Conservation (phyloP, 2,797 vertebrate species). For the Adelosebastes latens region DNA sequence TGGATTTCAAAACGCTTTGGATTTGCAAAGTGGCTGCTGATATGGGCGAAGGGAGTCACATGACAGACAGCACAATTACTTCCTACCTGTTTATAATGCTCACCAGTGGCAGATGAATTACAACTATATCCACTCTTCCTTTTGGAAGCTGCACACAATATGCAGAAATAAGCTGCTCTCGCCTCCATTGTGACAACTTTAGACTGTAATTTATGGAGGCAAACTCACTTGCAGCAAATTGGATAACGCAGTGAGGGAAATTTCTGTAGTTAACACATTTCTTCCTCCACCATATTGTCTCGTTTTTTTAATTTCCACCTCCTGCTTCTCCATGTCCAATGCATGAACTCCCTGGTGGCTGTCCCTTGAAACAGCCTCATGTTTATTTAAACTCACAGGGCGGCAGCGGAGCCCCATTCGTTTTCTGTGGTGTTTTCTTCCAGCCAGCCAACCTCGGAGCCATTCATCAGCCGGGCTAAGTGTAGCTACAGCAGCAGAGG, state of each 20-base stretch:
- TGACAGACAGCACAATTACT: slow-evolving; percentile 64
- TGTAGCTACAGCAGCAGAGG: slow-evolving; percentile 41
- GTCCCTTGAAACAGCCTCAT: slow-evolving; percentile 65
- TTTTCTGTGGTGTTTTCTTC: slow-evolving; percentile 64
- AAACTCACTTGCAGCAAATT: slow-evolving; percentile 50
- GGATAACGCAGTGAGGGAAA: slow-evolving; percentile 40
- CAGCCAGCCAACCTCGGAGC: slow-evolving; percentile 53
- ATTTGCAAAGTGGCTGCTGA: slow-evolving; percentile 49
- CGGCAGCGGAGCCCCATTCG: slow-evolving; percentile 48
- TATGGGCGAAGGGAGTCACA: slow-evolving; percentile 50
- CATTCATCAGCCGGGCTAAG: slow-evolving; percentile 71
- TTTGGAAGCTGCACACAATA: slow-evolving; percentile 30
- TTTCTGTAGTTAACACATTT: slow-evolving; percentile 38
- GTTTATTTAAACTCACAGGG: slow-evolving; percentile 79
- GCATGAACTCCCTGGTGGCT: slow-evolving; percentile 56
- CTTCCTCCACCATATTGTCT: slow-evolving; percentile 27
- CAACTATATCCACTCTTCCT: slow-evolving; percentile 32
- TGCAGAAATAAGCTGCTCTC: slow-evolving; percentile 37
- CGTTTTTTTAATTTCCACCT: slow-evolving; percentile 8
- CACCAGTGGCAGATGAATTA: slow-evolving; percentile 27
- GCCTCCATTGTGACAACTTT: slow-evolving; percentile 40
- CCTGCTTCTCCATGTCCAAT: slow-evolving; percentile 40
- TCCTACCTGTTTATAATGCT: slow-evolving; percentile 37
- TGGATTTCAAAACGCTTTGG: slow-evolving; percentile 59
- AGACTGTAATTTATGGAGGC: slow-evolving; percentile 43